Evolutionary conservation across 1,140 invertebrate species (phyloP).

Genomic region (Magallana gigas): DNA sequence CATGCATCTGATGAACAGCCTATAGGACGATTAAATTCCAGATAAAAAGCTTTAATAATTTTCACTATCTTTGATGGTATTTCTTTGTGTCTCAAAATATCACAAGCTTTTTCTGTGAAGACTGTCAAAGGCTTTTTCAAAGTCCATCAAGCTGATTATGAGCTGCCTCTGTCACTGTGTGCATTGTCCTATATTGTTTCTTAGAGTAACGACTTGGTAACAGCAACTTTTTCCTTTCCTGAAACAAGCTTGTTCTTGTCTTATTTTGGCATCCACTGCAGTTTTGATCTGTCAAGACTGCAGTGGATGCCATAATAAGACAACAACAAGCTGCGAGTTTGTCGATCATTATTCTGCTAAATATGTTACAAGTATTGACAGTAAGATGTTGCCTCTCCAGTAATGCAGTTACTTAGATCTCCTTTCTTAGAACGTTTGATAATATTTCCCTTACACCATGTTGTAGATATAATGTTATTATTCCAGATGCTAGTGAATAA

Average conservation of each 20-base stretch:
- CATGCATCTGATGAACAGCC: not conserved
- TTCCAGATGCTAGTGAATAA: constrained; percentile 31
- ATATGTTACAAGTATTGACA: constrained; percentile 59
- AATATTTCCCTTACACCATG: constrained; percentile 46
- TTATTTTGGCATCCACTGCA: constrained; percentile 41
- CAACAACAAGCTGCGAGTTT: constrained; percentile 35
- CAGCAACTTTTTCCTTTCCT: constrained; percentile 49
- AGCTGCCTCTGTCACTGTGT: constrained; percentile 64
- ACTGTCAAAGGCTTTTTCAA: constrained; percentile 60
- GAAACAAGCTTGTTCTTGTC: constrained; percentile 53
- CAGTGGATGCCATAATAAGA: constrained; percentile 46
- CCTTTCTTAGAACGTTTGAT: constrained; percentile 57
- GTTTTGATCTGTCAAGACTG: constrained; percentile 12
- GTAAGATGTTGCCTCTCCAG: constrained; percentile 62
- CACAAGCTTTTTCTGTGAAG: constrained; percentile 58
- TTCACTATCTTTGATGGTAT: constrained; percentile 56
- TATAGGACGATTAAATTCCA: constrained; percentile 51
- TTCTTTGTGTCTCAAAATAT: constrained; percentile 50
- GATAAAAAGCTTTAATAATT: constrained; percentile 58
- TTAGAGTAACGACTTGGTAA: constrained; percentile 57
- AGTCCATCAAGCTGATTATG: constrained; percentile 61
- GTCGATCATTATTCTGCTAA: constrained; percentile 41
- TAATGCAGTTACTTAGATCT: constrained; percentile 58
- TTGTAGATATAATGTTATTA: not conserved
- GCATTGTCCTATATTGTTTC: constrained; percentile 67